phyloP scores from a whole-genome alignment of 2,797 vertebrate species.

The Anas bernieri region DNA sequence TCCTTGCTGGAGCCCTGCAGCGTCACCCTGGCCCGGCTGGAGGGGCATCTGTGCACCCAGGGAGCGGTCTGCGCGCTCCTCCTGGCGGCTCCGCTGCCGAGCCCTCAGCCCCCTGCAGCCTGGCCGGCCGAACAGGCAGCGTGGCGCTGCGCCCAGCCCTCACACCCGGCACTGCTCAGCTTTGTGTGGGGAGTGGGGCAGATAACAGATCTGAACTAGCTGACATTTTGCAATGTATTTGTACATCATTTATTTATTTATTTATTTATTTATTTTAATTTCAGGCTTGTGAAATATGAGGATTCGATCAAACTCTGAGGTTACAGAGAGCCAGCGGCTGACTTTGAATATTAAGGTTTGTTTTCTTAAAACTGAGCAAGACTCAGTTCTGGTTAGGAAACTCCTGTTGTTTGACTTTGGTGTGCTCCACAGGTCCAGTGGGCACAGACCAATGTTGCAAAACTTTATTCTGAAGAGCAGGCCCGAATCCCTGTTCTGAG shows the following conservation, averaged over 20 bases:
- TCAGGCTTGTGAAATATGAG: neutral
- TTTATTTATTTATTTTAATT: neutral
- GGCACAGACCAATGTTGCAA: neutral
- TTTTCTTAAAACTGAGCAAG: neutral
- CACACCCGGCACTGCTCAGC: neutral
- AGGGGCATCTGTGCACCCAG: neutral
- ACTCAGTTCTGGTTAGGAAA: neutral
- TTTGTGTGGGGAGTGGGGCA: neutral
- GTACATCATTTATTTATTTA: neutral
- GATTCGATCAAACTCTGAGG: neutral
- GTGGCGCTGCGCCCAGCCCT: neutral
- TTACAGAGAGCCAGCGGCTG: rapidly evolving
- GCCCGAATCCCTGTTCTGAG: neutral
- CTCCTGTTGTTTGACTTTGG: neutral
- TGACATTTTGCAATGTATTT: neutral
- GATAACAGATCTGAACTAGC: neutral
- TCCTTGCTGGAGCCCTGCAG: neutral
- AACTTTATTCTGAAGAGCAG: neutral
- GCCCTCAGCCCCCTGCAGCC: neutral
- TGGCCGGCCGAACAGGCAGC: neutral
- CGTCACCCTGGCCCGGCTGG: neutral
- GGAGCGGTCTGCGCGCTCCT: conserved; percentile 19
- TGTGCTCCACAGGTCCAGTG: neutral
- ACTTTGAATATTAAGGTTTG: neutral
- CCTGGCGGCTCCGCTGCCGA: neutral